Percentiles rank a stretch among this genome's conserved stretches.
Evolutionary conservation across 1,140 invertebrate genomes (phyloP).

Genomic region (Melanaphis sacchari): DNA sequence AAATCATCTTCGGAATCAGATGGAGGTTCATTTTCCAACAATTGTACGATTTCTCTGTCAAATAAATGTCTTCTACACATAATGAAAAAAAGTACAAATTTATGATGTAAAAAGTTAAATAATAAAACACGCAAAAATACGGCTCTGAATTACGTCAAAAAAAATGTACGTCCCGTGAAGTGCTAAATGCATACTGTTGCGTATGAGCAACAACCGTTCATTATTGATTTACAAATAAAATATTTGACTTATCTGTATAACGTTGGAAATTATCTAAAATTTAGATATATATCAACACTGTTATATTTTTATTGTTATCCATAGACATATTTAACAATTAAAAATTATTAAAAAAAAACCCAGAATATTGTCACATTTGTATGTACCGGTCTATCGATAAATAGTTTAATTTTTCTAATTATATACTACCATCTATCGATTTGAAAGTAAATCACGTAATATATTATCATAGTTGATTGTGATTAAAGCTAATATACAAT

Average conservation of each 20-base stretch:
- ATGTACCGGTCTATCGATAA: neutral
- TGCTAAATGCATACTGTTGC: neutral
- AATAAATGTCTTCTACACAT: too few relatives aligned
- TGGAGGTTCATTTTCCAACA: too few relatives aligned
- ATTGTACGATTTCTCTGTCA: too few relatives aligned
- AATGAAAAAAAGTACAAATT: too few relatives aligned
- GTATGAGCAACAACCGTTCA: neutral
- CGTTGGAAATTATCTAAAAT: neutral
- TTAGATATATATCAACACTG: neutral
- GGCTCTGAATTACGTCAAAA: too few relatives aligned
- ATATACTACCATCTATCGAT: neutral
- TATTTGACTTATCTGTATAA: neutral
- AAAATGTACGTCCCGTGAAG: neutral
- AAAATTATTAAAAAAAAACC: too few relatives aligned
- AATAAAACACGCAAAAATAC: too few relatives aligned
- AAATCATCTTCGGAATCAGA: too few relatives aligned
- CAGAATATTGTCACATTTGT: neutral
- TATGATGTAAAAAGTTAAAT: too few relatives aligned
- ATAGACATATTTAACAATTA: neutral
- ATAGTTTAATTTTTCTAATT: neutral
- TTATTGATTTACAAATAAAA: neutral
- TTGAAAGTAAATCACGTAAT: neutral
- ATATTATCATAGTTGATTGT: too few relatives aligned
- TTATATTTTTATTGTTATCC: neutral
- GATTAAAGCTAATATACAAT: too few relatives aligned